Conservation (phyloP, 2,888 invertebrate genomes). For the Heteromurus nitidus region DNA sequence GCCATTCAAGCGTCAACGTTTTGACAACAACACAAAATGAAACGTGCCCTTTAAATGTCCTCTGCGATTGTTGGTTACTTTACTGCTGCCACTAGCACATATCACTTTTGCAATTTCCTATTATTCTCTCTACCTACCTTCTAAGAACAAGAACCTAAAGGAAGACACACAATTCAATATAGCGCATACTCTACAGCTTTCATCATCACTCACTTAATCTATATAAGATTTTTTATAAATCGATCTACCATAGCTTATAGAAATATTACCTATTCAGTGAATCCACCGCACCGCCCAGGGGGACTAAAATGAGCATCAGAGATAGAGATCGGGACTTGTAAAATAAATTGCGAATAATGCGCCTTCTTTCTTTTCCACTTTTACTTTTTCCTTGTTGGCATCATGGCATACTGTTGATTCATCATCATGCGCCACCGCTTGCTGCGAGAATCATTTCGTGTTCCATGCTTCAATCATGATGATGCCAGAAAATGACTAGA, state of each 20-base stretch:
- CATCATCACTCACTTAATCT: no score
- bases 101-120: no score
- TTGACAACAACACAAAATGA: not conserved
- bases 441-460: not conserved
- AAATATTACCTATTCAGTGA: no score
- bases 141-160: no score
- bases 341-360: constrained; percentile 34
- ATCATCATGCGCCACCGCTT: not conserved
- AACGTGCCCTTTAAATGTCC: constrained; percentile 34
- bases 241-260: no score
- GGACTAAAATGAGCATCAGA: no score
- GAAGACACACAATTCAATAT: no score
- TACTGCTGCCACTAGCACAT: not conserved
- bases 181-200: no score
- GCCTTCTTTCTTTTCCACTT: constrained; percentile 9
- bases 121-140: no score
- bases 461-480: no score
- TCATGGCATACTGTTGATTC: not conserved
- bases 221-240: no score
- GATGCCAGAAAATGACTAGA: not conserved
- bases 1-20: not conserved
- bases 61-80: constrained; percentile 16
- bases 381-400: constrained; percentile 4
- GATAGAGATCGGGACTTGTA: constrained; percentile 17
- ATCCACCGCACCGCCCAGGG: no score